Base-by-base conservation (phyloP, 2,888 invertebrate genomes). In the Drosophila trichaetosa region DNA sequence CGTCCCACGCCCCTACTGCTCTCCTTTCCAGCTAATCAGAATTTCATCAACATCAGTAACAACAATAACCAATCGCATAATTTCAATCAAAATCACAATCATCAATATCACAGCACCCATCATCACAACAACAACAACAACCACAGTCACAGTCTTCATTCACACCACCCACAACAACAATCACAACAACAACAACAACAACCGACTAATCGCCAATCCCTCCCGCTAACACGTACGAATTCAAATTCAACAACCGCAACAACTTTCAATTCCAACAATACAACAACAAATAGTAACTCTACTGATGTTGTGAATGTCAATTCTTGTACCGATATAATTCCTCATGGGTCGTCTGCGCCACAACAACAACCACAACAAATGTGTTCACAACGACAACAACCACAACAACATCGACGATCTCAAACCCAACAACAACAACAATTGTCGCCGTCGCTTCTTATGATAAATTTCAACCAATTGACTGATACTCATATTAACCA, bases 241-340 rank as follows among this genome's bases (percentile, higher is more conserved):
- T 82, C 83, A 88, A 93, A 94, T 78, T 93, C 93, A 82, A 93
- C 94, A 77, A 92, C 93, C 85, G 93, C 93, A 87, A 91, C 91
- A 87, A 88, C 90, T 90, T 85, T 90, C 88, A 91, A 90, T 88
- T 85, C 92, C 90, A 87, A 87, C 80, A 91, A 90, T 88, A 90
- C 92, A 89, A 92, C 91, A 90, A 92, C 90, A 91, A 91, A 91
- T 90, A 92, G 91, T 92, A 91, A 91, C 89, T 85, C 87, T 92
- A 91, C 92, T 92, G 92, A 92, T 92, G 93, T 91, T 92, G 92
- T 92, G 92, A 92, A 92, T 92, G 90, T 92, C 90, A 92, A 91
- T 92, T 92, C 92, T 92, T 92, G 91, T 92, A 92, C 91, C 89
- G 93, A 92, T 89, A 90, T 92, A 91, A 92, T 92, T 92, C 89